Base-by-base conservation (phyloP, 2,113 vertebrate species). In the Nerophis ophidion region DNA sequence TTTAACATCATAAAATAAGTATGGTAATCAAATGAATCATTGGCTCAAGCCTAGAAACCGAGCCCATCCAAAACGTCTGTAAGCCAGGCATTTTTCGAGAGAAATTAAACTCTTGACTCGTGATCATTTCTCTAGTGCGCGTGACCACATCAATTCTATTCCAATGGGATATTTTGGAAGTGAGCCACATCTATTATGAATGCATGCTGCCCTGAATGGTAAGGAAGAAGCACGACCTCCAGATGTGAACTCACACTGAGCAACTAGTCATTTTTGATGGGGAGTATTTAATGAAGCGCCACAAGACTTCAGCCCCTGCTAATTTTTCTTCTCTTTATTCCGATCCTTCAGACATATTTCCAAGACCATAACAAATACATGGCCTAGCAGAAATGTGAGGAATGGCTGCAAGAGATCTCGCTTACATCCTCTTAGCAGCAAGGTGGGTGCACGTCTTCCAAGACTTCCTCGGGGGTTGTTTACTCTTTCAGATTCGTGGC, bases 181-280 rank as follows among this genome's bases (percentile, higher is more conserved):
- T 70, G 35, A 59, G 57, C 58, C 45, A 62, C 54, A 62, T 68
- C 51, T 57, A 44, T 60, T 61, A 60, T 54, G 57, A 64, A 70
- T 60, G 45, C 45, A 34, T 13, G 50, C 10, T 59, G 52, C 33
- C 50, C 60, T 70, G 16, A 66, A 66, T 68, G 35, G 48, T 70
- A 72, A 63, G 57, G 61, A 81, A 61, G 72, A 68, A 75, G 50
- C 73, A 70, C 71, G 74, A 59, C 65, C 74, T 80, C 75, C 84
- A 85, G 77, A 82, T 86, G 81, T 79, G 72, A 77, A 75, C 74
- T 71, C 79, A 69, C 63, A 67, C 73, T 52, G 61, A 57, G 79
- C 40, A 60, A 49, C 70, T 64, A 72, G 69, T 72, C 71, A 67
- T 42, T 70, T 83, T 70, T 82, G 68, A 74, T 77, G 73, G 60